A percentile compares a stretch with the other conserved stretches of the same genome.
phyloP scores from a whole-genome alignment of 2,797 vertebrate species.

The Cryptoblepharus egeriae region DNA sequence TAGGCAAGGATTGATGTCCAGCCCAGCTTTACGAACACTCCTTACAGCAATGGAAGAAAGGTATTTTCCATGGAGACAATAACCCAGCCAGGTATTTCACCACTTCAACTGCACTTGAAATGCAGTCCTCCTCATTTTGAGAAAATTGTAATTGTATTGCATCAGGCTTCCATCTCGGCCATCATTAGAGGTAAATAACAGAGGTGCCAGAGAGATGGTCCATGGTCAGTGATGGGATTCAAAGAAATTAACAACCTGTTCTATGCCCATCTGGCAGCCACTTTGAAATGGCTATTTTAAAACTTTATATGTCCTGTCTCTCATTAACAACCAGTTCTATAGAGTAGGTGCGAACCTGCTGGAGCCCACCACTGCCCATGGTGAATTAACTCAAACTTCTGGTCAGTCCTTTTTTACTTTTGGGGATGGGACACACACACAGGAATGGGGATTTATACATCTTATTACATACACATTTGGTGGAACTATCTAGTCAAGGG shows the following conservation, averaged over 20 bases:
- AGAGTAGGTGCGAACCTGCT: no score
- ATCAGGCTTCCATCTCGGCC: neutral
- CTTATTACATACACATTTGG: neutral
- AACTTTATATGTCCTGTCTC: no score
- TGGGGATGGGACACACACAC: neutral
- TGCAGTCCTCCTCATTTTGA: neutral
- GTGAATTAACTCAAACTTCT: neutral
- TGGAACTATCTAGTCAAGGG: neutral
- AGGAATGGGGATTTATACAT: no score
- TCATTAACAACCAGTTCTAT: no score
- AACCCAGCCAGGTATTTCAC: slow-evolving; percentile 6
- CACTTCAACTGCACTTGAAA: slow-evolving; percentile 13
- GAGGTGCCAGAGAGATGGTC: neutral
- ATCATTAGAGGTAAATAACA: neutral
- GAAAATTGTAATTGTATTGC: slow-evolving; percentile 12
- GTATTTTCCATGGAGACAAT: neutral
- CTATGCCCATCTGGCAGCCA: no score
- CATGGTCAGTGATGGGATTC: no score
- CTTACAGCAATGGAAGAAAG: neutral
- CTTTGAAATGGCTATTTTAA: no score
- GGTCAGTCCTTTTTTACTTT: neutral
- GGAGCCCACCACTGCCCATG: no score
- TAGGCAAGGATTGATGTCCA: slow-evolving; percentile 12
- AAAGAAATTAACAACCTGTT: no score
- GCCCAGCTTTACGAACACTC: neutral